Evolutionary conservation across 2,113 vertebrate species (phyloP).

Genomic region (Paramisgurnus dabryanus): DNA sequence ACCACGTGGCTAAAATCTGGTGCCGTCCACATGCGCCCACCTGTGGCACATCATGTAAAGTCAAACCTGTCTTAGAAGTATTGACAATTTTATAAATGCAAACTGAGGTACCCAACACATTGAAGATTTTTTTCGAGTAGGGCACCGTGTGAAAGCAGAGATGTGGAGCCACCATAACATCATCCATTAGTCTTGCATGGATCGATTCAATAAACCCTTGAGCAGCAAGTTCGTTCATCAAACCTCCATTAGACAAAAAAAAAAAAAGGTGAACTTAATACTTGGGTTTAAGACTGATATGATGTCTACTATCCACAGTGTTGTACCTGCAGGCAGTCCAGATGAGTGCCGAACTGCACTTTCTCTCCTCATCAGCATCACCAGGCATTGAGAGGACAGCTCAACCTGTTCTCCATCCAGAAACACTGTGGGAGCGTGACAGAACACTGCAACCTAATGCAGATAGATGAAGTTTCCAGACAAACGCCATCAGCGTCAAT

Average conservation of each 20-base stretch:
- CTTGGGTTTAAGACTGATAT: neutral
- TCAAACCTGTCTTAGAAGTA: neutral
- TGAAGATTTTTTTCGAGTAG: slow-evolving; percentile 54
- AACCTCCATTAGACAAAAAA: slow-evolving; percentile 58
- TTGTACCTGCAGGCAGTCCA: slow-evolving; percentile 69
- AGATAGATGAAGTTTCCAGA: slow-evolving; percentile 10
- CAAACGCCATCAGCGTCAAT: slow-evolving; percentile 6
- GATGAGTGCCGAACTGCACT: slow-evolving; percentile 66
- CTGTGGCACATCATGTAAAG: slow-evolving; percentile 54
- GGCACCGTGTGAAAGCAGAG: slow-evolving; percentile 65
- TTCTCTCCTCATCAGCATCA: slow-evolving; percentile 75
- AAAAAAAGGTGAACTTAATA: neutral
- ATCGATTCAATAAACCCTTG: slow-evolving; percentile 48
- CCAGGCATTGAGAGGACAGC: slow-evolving; percentile 57
- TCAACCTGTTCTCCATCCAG: slow-evolving; percentile 43
- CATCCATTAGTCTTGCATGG: slow-evolving; percentile 17
- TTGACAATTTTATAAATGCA: neutral
- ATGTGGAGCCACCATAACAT: neutral
- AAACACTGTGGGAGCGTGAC: slow-evolving; percentile 38
- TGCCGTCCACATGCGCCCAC: slow-evolving; percentile 63
- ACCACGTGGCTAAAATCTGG: slow-evolving; percentile 63
- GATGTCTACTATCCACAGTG: neutral
- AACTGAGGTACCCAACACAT: slow-evolving; percentile 61
- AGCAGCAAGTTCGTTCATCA: slow-evolving; percentile 67
- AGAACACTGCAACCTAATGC: slow-evolving; percentile 55